Conservation (phyloP, 2,113 vertebrate genomes). For the Coptodon rendalli region DNA sequence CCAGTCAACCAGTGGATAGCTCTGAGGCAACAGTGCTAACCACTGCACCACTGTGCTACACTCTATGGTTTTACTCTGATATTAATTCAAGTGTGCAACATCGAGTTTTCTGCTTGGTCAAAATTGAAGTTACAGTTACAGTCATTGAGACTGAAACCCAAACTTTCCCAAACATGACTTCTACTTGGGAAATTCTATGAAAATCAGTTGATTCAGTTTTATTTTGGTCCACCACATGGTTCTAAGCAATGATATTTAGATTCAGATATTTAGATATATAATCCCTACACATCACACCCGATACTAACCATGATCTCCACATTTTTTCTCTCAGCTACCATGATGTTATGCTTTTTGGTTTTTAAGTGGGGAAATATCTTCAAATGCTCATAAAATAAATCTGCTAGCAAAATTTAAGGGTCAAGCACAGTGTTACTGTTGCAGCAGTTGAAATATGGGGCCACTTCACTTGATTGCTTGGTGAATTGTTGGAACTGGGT, state of each 20-base stretch:
- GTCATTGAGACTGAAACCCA: background rate
- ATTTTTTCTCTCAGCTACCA: background rate
- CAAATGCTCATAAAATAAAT: background rate
- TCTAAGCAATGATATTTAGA: background rate
- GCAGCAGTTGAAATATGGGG: background rate
- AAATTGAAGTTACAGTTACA: background rate
- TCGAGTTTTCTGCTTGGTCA: background rate
- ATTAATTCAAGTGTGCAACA: background rate
- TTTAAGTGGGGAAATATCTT: background rate
- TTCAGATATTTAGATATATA: background rate
- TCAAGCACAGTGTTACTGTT: background rate
- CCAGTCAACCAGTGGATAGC: background rate
- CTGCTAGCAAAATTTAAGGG: too few relatives aligned
- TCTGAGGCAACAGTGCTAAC: background rate
- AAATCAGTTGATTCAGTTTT: background rate
- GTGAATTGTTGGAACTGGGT: background rate
- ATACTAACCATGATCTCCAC: background rate
- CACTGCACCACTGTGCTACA: background rate
- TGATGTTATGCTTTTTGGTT: background rate
- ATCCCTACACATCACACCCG: background rate
- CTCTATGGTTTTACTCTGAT: background rate
- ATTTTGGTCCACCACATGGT: background rate
- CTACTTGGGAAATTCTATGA: background rate
- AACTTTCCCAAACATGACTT: background rate
- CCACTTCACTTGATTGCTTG: background rate